Evolutionary conservation across 2,797 vertebrate species (phyloP).

Genomic region (Muscicapa striata): DNA sequence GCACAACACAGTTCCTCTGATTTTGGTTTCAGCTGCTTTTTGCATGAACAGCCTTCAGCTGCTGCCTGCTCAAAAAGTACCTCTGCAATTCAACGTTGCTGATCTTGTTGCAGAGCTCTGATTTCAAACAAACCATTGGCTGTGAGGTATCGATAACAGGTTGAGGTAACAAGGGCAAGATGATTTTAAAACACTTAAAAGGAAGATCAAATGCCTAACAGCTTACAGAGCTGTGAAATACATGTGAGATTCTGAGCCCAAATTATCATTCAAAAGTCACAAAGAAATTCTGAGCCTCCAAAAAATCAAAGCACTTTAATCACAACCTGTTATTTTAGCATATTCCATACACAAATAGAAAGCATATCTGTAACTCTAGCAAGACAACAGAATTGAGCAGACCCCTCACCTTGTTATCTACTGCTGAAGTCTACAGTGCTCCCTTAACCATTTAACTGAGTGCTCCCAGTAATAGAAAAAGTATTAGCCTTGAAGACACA

Average conservation of each 20-base stretch:
- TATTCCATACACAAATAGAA: neutral
- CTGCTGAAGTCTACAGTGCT: neutral
- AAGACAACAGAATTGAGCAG: neutral
- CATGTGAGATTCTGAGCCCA: neutral
- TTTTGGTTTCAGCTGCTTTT: neutral
- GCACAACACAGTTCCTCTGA: neutral
- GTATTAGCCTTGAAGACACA: neutral
- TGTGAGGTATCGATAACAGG: neutral
- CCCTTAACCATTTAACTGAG: neutral
- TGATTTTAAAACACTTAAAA: neutral
- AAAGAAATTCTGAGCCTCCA: neutral
- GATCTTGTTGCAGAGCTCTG: neutral
- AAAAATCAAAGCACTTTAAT: neutral
- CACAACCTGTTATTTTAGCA: neutral
- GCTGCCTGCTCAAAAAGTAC: neutral
- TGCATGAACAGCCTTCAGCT: neutral
- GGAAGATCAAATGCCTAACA: neutral
- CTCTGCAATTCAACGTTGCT: neutral
- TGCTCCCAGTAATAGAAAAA: neutral
- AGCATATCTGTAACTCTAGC: neutral
- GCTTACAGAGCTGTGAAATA: neutral
- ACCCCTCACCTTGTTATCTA: neutral
- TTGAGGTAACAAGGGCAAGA: neutral
- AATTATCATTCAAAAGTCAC: neutral
- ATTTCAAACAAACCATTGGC: neutral